These are phyloP conservation scores for Callyntrura sp. DNA, from an alignment of 2,888 invertebrate genomes.

Conservation along the genomic window DNA sequence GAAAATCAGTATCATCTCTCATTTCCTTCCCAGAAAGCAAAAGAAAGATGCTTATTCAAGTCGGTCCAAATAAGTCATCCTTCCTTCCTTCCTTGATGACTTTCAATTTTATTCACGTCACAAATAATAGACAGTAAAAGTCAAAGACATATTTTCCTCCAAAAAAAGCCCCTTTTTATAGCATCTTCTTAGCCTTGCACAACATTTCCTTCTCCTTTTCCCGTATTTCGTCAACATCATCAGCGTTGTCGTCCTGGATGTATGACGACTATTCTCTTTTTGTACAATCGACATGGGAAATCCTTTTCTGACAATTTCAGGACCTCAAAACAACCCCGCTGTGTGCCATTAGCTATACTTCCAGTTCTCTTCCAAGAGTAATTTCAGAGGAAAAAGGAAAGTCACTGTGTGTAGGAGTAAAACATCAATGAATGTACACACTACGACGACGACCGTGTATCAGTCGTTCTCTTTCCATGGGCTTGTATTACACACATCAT, in stretches of 20 bases:
- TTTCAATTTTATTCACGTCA: slow-evolving; percentile 76
- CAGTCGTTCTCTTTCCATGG: background rate
- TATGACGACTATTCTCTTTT: slow-evolving; percentile 42
- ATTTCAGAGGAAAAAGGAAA: slow-evolving; percentile 9
- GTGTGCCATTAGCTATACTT: slow-evolving; percentile 74
- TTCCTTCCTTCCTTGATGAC: slow-evolving; percentile 64
- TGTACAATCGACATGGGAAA: slow-evolving; percentile 75
- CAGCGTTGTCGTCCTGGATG: slow-evolving; percentile 43
- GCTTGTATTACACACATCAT: slow-evolving; percentile 62
- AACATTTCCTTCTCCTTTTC: slow-evolving; percentile 38
- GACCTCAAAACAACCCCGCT: slow-evolving; percentile 76
- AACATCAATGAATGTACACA: background rate
- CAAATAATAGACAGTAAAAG: slow-evolving; percentile 72
- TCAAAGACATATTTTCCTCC: slow-evolving; percentile 59
- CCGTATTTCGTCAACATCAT: slow-evolving; percentile 56
- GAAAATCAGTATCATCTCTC: slow-evolving; percentile 41
- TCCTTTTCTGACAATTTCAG: slow-evolving; percentile 65
- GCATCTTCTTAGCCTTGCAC: background rate
- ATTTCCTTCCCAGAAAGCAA: slow-evolving; percentile 13
- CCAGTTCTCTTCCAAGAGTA: slow-evolving; percentile 47
- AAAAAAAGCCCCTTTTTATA: slow-evolving; percentile 11
- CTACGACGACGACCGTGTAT: slow-evolving; percentile 30
- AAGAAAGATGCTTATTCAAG: slow-evolving; percentile 60
- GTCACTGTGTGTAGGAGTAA: background rate
- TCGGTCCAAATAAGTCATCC: slow-evolving; percentile 73